These are phyloP conservation scores for Orientallactaga sibirica DNA, from an alignment of 2,797 vertebrate species.

Conservation along the genomic window DNA sequence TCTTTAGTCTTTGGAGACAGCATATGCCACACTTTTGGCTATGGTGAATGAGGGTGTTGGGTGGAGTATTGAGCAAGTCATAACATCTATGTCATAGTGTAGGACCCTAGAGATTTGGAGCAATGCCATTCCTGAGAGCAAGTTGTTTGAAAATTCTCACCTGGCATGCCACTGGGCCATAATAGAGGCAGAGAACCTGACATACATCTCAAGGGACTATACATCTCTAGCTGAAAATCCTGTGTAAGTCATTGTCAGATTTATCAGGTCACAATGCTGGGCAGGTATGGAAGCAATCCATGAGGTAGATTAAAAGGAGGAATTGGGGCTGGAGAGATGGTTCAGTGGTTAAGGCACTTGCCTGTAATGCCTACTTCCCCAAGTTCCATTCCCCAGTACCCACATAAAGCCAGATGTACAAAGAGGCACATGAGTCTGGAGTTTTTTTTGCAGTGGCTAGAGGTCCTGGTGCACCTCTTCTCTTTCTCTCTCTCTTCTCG, in stretches of 20 bases:
- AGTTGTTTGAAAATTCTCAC: conserved; percentile 31
- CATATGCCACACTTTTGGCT: neutral
- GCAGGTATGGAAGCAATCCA: neutral
- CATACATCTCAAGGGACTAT: neutral
- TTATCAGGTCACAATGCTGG: conserved; percentile 11
- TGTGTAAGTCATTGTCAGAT: conserved; percentile 3
- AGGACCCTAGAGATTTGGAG: neutral
- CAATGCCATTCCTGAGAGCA: conserved; percentile 1
- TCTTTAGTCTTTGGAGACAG: neutral
- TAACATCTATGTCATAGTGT: neutral
- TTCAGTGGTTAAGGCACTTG: too few species aligned
- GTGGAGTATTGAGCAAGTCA: conserved; percentile 15
- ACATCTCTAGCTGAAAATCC: neutral
- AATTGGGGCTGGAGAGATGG: too few species aligned
- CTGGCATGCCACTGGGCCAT: neutral
- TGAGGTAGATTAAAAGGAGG: conserved; percentile 4
- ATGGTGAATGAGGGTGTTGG: neutral
- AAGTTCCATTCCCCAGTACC: too few species aligned
- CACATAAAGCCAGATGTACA: too few species aligned
- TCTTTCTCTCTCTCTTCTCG: too few species aligned
- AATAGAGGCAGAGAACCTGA: neutral
- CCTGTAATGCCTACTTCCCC: too few species aligned
- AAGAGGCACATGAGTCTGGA: too few species aligned
- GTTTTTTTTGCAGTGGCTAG: too few species aligned
- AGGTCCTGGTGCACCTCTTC: too few species aligned